Evolutionary conservation across 2,113 vertebrate genomes (phyloP), one percentile per base, ranked within the genome.

Genomic region (Pedionomus torquatus): DNA sequence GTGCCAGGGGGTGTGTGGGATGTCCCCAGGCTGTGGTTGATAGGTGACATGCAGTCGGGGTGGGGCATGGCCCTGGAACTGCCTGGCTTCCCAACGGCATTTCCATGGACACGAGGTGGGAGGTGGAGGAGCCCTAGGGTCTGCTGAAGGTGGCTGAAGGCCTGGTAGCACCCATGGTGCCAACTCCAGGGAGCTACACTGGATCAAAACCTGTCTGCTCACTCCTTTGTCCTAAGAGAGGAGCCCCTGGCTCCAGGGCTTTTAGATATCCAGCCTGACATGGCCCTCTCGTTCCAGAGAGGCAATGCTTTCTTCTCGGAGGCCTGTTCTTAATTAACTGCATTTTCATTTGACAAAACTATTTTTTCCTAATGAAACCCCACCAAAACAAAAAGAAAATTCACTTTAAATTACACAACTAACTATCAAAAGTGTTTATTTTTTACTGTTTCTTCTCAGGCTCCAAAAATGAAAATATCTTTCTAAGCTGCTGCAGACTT

Each of bases 121-220:
- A 83, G 20, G 28, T 26, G 52, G 33, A 71, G 21, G 46, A 58
- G 17, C 52, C 17, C 26, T 21, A 23, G 4, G 3, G 10, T 6
- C 48, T 80, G 63, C 30, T 39, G 82, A 41, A 41, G 25, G 19
- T 5, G 33, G 18, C 33, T 66, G 66, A 33, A 71, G 39, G 33
- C 17, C 35, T 9, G 8, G 33, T 18, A 48, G 17, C 37, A 80
- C 20, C 5, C n/a, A 16, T 1, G 5, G 43, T 1, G 11, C 28
- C 0, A 0, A 14, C 7, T 72, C 48, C 24, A 25, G 28, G 33
- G 9, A 87, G 35, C 13, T 48, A 2, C 1, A 1, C 7, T 37
- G 55, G 60, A 25, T 17, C 33, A 23, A 46, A 60, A 5, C 14
- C 35, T 52, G 20, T 26, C 37, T 7, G 6, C 28, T 75, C n/a